Evolutionary conservation across 2,888 invertebrate species (phyloP), one percentile per base, ranked within the genome.

Genomic region (Eupithecia abbreviata): DNA sequence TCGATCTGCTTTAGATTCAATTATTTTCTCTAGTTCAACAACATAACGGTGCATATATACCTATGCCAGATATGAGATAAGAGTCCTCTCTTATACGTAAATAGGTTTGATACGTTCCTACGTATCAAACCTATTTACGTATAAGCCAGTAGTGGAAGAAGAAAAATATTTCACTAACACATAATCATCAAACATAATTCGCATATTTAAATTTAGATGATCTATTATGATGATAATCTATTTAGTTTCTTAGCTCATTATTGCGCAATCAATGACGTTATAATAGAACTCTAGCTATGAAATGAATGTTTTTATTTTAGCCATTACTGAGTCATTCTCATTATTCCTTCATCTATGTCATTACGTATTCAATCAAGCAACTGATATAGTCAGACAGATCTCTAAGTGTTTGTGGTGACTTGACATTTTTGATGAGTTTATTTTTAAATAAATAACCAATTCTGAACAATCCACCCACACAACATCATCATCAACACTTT

Each of bases 301-400:
- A 85, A 85, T 85, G 30, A 30, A 30, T 30, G 1, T 76, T 79
- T 82, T 85, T n/a, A n/a, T n/a, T 82, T 80, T 78, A 82, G 80
- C 80, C 83, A 82, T 82, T 82, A 81, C 78, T 74, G 81, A 81
- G 75, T 79, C 78, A 81, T 81, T 78, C 79, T 80, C 80, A 84
- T n/a, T n/a, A n/a, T n/a, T n/a, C n/a, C n/a, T n/a, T n/a, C n/a
- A n/a, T n/a, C n/a, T n/a, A n/a, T n/a, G n/a, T n/a, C n/a, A n/a
- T 84, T 84, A 83, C 79, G 74, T 78, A 82, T 82, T 83, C 83
- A 79, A 82, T 83, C 82, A 82, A 79, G 80, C 79, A 78, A 76
- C 79, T 77, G 81, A 75, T 76, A 77, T 77, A 82, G 79, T 79
- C 82, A 78, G 77, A 80, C 4, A 62, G 62, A 30, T 58, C 18